Evolutionary conservation across 2,888 invertebrate species (phyloP).

Genomic region (Heterodera filipjevi): DNA sequence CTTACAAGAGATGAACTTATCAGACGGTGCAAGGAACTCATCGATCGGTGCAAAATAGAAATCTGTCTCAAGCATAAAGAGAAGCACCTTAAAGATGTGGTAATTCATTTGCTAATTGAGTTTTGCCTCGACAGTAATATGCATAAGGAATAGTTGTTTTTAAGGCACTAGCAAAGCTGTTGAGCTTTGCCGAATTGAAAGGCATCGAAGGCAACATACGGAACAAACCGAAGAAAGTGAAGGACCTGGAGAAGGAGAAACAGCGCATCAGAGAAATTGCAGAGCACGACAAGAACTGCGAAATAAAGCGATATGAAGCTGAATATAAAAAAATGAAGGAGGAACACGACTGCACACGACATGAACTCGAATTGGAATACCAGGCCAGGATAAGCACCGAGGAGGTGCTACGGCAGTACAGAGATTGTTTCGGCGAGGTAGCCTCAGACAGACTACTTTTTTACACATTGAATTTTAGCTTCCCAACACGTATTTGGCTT

Average conservation of each 20-base stretch:
- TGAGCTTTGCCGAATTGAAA: constrained; percentile 32
- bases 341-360: neutral
- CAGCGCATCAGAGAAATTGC: constrained; percentile 33
- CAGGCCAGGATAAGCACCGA: neutral
- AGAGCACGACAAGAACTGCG: constrained; percentile 31
- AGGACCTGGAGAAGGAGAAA: constrained; percentile 36
- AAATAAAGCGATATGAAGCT: constrained; percentile 24
- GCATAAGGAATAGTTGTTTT: constrained; percentile 22
- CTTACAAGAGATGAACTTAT: constrained; percentile 43
- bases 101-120: too few species aligned
- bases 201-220: constrained; percentile 35
- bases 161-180: constrained; percentile 35
- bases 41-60: constrained; percentile 42
- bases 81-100: neutral
- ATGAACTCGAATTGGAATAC: neutral
- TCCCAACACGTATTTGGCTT: neutral
- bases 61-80: constrained; percentile 38
- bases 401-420: neutral
- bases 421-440: neutral
- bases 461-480: neutral
- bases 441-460: too few species aligned
- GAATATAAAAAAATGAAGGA: neutral
- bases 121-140: constrained; percentile 23
- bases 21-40: constrained; percentile 40
- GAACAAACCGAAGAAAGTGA: constrained; percentile 26